A percentile compares a stretch with the other conserved stretches of the same genome.
Evolutionary conservation across 1,140 invertebrate species (phyloP).

Genomic region (Acyrthosiphon pisum): DNA sequence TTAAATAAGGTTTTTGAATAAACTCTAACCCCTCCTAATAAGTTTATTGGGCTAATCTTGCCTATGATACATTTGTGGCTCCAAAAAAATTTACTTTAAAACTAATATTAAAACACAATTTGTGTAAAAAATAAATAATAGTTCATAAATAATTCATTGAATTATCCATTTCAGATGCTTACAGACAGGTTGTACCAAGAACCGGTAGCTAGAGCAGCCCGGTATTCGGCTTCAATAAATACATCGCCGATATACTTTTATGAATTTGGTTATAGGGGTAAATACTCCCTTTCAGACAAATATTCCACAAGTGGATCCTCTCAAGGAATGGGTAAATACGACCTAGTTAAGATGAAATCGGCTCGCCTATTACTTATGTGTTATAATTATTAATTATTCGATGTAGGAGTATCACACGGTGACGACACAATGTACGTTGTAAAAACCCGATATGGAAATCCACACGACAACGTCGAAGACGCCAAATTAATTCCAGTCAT

Average conservation of each 20-base stretch:
- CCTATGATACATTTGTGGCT: not conserved
- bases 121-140: not conserved
- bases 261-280: slow-evolving; percentile 67
- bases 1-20: not conserved
- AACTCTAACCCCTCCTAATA: not conserved
- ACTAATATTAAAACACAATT: not conserved
- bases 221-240: slow-evolving; percentile 66
- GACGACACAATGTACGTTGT: too few species aligned
- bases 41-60: not conserved
- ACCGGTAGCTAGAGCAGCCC: slow-evolving; percentile 67
- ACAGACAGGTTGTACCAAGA: slow-evolving; percentile 69
- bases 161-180: slow-evolving; percentile 65
- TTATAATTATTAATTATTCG: not conserved
- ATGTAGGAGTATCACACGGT: too few species aligned
- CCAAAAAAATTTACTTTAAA: not conserved
- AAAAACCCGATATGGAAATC: too few species aligned
- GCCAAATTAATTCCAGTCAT: too few species aligned
- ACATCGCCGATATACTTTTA: slow-evolving; percentile 70
- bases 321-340: slow-evolving; percentile 66
- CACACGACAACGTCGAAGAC: too few species aligned
- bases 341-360: not conserved
- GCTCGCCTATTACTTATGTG: not conserved
- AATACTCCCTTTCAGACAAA: slow-evolving; percentile 66
- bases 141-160: too few species aligned
- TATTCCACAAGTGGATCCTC: slow-evolving; percentile 61